Percentiles rank a stretch among this genome's conserved stretches.
These are phyloP conservation scores for Tragelaphus imberbis DNA, from an alignment of 2,113 vertebrate genomes.

Conservation along the genomic window DNA sequence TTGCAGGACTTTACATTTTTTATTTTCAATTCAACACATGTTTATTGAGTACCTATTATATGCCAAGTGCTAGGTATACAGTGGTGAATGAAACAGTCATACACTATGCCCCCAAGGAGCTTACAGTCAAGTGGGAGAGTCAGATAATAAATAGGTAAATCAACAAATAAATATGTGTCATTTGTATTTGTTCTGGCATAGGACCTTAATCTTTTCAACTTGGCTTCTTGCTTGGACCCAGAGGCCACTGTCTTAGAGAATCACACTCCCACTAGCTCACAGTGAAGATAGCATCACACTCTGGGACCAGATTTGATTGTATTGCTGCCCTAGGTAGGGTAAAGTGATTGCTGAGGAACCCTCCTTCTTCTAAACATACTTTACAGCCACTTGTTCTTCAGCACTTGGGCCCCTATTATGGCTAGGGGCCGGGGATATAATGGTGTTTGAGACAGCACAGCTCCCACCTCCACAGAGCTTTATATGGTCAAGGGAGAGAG, in stretches of 20 bases:
- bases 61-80: background rate
- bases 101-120: background rate
- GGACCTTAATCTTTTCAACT: background rate
- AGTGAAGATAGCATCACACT: fast-evolving
- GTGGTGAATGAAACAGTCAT: background rate
- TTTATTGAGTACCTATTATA: background rate
- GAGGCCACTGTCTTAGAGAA: background rate
- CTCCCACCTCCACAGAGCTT: background rate
- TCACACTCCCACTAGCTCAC: background rate
- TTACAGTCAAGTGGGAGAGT: background rate
- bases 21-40: background rate
- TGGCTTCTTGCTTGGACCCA: background rate
- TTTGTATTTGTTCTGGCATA: background rate
- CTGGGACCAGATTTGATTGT: background rate
- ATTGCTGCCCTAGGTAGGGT: background rate
- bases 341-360: background rate
- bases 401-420: background rate
- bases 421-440: background rate
- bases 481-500: background rate
- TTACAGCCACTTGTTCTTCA: background rate
- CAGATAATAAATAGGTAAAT: background rate
- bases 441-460: background rate
- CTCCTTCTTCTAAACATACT: background rate
- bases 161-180: background rate
- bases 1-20: background rate